Evolutionary conservation across 2,797 vertebrate genomes (phyloP).

Genomic region (Paguma larvata): DNA sequence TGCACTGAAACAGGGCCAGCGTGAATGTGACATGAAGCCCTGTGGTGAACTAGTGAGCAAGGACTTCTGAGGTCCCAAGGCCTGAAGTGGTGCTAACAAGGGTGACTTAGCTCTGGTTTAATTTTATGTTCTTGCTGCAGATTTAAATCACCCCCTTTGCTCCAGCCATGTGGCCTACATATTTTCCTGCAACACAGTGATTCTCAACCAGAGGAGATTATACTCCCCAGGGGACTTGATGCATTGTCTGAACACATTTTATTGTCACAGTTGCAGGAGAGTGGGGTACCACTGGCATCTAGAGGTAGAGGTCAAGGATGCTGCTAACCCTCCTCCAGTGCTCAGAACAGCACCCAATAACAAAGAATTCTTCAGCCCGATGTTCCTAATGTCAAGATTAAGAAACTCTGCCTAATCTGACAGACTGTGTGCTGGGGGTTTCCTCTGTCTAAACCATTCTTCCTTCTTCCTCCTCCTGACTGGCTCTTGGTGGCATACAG

Average conservation of each 20-base stretch:
- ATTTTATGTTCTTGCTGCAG: background rate
- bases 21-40: background rate
- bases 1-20: background rate
- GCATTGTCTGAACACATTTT: background rate
- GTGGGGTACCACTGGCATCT: background rate
- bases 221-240: background rate
- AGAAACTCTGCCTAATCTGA: background rate
- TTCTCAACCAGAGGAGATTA: background rate
- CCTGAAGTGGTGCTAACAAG: background rate
- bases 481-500: background rate
- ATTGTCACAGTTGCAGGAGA: background rate
- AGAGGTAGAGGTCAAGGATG: background rate
- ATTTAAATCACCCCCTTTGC: background rate
- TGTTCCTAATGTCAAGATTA: background rate
- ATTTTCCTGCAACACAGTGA: background rate
- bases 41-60: background rate
- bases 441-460: background rate
- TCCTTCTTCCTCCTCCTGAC: background rate
- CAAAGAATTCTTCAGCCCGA: background rate
- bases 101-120: background rate
- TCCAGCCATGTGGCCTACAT: background rate
- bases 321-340: background rate
- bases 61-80: background rate
- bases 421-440: background rate
- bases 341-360: background rate